A percentile compares a stretch with the other conserved stretches of the same genome.
Evolutionary conservation across 2,888 invertebrate genomes (phyloP).

Genomic region (Cephus nigrinus): DNA sequence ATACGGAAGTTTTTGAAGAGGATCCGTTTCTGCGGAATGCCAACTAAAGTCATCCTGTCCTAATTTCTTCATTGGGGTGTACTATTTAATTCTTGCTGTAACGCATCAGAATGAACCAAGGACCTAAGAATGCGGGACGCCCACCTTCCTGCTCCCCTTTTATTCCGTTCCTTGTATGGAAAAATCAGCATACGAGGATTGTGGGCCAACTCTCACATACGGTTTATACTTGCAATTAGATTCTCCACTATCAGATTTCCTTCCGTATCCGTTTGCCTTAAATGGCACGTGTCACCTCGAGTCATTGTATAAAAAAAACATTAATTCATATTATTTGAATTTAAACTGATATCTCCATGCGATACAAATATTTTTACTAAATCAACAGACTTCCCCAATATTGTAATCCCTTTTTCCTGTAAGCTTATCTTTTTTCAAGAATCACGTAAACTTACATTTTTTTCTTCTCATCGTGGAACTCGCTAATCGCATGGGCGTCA

Average conservation of each 20-base stretch:
- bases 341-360: not conserved
- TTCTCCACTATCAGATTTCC: not conserved
- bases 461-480: slow-evolving; percentile 4
- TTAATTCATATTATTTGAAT: not conserved
- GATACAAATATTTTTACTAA: not conserved
- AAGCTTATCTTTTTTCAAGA: not conserved
- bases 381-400: not conserved
- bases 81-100: not conserved
- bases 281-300: not conserved
- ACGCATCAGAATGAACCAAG: not conserved
- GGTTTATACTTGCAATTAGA: not conserved
- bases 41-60: slow-evolving; percentile 31
- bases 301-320: too few species aligned
- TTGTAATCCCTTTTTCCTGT: not conserved
- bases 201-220: not conserved
- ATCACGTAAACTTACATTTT: not conserved
- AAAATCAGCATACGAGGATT: not conserved
- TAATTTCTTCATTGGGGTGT: slow-evolving; percentile 39
- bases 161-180: not conserved
- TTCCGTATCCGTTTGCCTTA: not conserved
- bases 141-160: not conserved
- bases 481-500: slow-evolving; percentile 54
- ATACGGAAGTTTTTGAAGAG: slow-evolving; percentile 52
- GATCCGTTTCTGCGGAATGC: slow-evolving; percentile 48
- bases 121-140: not conserved